Conservation (phyloP, 2,113 vertebrate species). For the Strigops habroptila region DNA sequence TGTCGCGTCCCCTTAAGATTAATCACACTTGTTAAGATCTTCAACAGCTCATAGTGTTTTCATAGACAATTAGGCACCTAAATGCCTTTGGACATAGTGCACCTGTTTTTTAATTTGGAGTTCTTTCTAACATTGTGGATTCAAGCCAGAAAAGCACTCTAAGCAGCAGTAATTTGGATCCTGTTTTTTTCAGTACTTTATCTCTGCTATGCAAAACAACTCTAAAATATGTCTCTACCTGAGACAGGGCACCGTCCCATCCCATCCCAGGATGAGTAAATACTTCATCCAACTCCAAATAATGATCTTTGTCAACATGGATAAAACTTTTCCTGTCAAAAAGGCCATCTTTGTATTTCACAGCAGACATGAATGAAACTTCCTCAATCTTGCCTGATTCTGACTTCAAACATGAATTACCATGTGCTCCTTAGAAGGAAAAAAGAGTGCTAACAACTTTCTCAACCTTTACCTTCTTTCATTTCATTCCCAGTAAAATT, state of each 20-base stretch:
- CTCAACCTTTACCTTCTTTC: background rate
- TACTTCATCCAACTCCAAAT: background rate
- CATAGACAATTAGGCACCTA: conserved; percentile 63
- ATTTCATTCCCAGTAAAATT: background rate
- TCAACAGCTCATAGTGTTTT: conserved; percentile 16
- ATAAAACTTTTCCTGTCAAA: background rate
- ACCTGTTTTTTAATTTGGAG: conserved; percentile 46
- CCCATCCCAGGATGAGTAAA: background rate
- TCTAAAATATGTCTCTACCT: conserved; percentile 2
- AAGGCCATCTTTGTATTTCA: background rate
- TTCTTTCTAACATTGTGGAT: conserved; percentile 42
- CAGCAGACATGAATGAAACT: background rate
- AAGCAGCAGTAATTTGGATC: background rate
- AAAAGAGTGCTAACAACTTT: background rate
- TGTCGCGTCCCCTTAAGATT: background rate
- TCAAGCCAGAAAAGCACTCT: conserved; percentile 51
- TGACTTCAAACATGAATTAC: background rate
- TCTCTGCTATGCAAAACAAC: conserved; percentile 10
- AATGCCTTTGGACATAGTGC: conserved; percentile 44
- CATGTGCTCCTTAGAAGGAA: background rate
- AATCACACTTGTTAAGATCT: conserved; percentile 47
- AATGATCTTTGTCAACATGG: background rate
- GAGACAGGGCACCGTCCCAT: background rate
- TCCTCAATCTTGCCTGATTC: background rate
- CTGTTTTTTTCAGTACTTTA: background rate